phyloP scores from a whole-genome alignment of 1,140 invertebrate genomes.

The Artemia franciscana region DNA sequence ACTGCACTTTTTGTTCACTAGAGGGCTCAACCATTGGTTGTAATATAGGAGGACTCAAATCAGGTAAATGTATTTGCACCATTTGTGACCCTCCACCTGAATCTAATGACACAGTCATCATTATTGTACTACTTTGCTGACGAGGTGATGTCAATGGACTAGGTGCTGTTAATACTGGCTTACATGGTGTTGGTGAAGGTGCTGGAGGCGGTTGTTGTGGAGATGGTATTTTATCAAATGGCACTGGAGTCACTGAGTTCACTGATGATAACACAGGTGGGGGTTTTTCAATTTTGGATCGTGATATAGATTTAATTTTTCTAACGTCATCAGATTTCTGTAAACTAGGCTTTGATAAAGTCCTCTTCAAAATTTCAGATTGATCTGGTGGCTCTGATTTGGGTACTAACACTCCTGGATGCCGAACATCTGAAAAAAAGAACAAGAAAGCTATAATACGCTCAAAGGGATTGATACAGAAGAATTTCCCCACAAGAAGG shows the following conservation, averaged over 20 bases:
- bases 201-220: constrained; percentile 6
- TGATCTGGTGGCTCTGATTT: too few species aligned
- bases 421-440: constrained; percentile 9
- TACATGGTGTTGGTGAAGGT: neutral
- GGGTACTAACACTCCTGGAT: constrained; percentile 8
- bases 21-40: neutral
- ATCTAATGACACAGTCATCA: constrained; percentile 9
- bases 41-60: neutral
- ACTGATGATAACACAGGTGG: neutral
- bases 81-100: constrained; percentile 6
- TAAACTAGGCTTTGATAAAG: neutral
- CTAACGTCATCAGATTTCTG: neutral
- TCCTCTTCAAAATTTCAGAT: too few species aligned
- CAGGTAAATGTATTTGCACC: constrained; percentile 10
- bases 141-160: constrained; percentile 1
- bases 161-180: constrained; percentile 5
- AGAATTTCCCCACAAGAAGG: too few species aligned
- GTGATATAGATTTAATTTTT: neutral
- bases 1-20: neutral
- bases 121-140: constrained; percentile 4
- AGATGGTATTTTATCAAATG: constrained; percentile 8
- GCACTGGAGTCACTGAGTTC: constrained; percentile 2
- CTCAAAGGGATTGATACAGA: too few species aligned
- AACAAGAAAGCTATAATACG: neutral
- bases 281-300: neutral